Conservation (phyloP, 2,888 invertebrate species). For the Protophormia terraenovae region DNA sequence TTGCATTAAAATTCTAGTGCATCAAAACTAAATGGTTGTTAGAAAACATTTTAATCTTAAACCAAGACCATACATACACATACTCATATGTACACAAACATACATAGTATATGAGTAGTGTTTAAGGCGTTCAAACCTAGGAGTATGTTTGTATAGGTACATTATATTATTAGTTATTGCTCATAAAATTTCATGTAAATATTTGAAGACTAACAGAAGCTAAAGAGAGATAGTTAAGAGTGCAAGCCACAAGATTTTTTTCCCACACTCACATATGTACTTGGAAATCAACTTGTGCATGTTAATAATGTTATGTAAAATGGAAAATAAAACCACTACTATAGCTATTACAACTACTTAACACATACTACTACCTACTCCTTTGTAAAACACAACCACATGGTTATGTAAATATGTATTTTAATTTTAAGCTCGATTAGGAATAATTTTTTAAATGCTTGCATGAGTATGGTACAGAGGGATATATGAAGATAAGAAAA, state of each 20-base stretch:
- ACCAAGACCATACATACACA: no score
- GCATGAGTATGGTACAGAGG: no score
- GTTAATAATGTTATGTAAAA: not conserved
- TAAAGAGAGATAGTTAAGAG: not conserved
- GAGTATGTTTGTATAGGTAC: no score
- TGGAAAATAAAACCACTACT: not conserved
- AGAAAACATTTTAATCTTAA: no score
- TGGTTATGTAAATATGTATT: no score
- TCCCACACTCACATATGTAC: not conserved
- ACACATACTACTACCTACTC: not conserved
- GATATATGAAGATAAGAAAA: no score
- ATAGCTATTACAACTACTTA: not conserved
- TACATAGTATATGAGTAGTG: no score
- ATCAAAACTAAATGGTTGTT: not conserved
- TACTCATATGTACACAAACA: no score
- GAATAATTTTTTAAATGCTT: no score
- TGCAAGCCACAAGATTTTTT: not conserved
- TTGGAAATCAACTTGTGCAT: not conserved
- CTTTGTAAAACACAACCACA: no score
- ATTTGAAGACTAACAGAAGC: not conserved
- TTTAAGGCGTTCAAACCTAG: no score
- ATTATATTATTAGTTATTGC: not conserved
- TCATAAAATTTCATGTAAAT: not conserved
- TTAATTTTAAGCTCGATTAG: no score
- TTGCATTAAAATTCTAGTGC: not conserved